Evolutionary conservation across 2,113 vertebrate species (phyloP).

Genomic region (Percina caprodes): DNA sequence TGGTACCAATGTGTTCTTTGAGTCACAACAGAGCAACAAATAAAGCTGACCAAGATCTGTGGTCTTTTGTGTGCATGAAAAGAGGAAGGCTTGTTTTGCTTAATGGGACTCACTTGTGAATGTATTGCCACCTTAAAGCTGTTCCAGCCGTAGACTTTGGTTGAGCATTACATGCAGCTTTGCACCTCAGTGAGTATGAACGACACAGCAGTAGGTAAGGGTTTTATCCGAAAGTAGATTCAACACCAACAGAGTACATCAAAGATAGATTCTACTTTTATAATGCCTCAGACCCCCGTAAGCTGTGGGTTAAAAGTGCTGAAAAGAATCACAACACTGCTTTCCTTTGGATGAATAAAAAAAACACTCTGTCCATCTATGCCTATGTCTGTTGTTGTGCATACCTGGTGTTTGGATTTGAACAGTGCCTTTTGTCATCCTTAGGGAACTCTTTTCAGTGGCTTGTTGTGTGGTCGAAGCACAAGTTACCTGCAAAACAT

Average conservation of each 20-base stretch:
- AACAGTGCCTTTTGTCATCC: slow-evolving; percentile 54
- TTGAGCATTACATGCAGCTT: slow-evolving; percentile 64
- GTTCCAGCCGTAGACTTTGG: slow-evolving; percentile 33
- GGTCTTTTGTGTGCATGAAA: slow-evolving; percentile 50
- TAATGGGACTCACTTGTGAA: slow-evolving; percentile 12
- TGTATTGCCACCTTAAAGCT: slow-evolving; percentile 44
- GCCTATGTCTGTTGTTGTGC: slow-evolving; percentile 62
- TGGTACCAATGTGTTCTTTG: not conserved
- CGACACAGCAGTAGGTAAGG: slow-evolving; percentile 63
- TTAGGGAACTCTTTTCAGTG: slow-evolving; percentile 49
- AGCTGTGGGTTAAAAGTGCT: slow-evolving; percentile 65
- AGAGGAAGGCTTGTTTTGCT: slow-evolving; percentile 45
- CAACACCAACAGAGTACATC: slow-evolving; percentile 51
- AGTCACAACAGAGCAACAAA: slow-evolving; percentile 2
- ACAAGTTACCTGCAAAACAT: slow-evolving; percentile 70
- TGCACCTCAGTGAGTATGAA: slow-evolving; percentile 62
- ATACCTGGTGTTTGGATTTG: slow-evolving; percentile 60
- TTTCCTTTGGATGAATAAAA: slow-evolving; percentile 70
- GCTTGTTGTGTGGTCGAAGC: slow-evolving; percentile 67
- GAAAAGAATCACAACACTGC: slow-evolving; percentile 60
- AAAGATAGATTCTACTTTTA: slow-evolving; percentile 62
- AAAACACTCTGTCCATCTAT: slow-evolving; percentile 56
- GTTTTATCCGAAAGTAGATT: slow-evolving; percentile 69
- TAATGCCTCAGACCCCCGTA: slow-evolving; percentile 50
- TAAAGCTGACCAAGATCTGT: not conserved